Evolutionary conservation across 2,797 vertebrate species (phyloP), one percentile per base, ranked within the genome.

Genomic region (Siniperca undulata): DNA sequence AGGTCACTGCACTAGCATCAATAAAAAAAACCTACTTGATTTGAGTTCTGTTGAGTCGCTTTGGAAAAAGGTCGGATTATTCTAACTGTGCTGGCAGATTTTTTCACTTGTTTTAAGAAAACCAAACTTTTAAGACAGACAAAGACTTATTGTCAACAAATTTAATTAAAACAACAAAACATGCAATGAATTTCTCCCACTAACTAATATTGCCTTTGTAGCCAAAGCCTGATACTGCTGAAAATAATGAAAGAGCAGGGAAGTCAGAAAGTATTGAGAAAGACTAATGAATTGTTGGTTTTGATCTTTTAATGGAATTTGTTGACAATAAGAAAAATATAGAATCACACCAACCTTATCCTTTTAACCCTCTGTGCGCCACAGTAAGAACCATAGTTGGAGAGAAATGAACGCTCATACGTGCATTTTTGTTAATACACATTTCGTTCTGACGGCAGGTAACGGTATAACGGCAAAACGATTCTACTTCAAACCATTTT

Each of bases 141-240:
- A 40, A 76, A 76, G 30, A 61, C 46, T 30, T 77, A 42, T 40
- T 77, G 22, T 53, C 46, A 61, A 53, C 56, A 68, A 40, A 59
- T 24, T 11, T 11, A 27, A 76, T 36, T 24, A 46, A 44, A 58
- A 76, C 8, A 8, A 34, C n/a, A n/a, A 69, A 27, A 61, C 19
- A 61, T 8, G 40, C 8, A 22, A 44, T 55, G 1, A 7, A n/a
- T 52, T 24, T 38, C 30, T 61, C 34, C n/a, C 44, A 22, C 42
- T 50, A 24, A 22, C 42, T 50, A 24, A 58, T 22, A 17, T 46
- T 22, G 53, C 24, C n/a, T 42, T n/a, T 58, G n/a, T 5, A 58
- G 53, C 20, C 27, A 75, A 44, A 56, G 50, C 24, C 22, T 30
- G 46, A 73, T 62, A 13, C 53, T 0, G 0, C 42, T 59, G 44